Evolutionary conservation across 2,113 vertebrate genomes (phyloP), one percentile per base, ranked within the genome.

Genomic region (Corapipo altera): DNA sequence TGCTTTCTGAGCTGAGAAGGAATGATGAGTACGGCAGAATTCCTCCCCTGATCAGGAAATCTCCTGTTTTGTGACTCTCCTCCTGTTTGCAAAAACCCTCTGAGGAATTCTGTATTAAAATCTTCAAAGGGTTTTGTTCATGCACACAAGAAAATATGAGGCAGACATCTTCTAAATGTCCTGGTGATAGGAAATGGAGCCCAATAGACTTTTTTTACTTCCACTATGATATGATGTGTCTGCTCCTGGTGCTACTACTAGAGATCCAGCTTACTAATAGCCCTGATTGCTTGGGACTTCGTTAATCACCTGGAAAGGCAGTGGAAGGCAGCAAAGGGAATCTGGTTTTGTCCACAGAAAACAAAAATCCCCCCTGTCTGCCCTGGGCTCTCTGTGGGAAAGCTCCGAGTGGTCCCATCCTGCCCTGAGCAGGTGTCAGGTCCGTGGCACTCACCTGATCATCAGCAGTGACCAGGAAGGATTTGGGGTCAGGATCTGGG

Each of bases 151-250:
- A 65, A 83, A 66, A 35, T 1, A 11, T 0, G 26, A 84, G 20
- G 32, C 26, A 74, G 65, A 37, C 54, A 64, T 35, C 24, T 91
- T 85, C 39, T 39, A 39, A 44, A 55, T 20, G 15, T 15, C 57
- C 46, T 18, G 3, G 32, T 43, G 62, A 11, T 5, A 77, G 44
- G 64, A 82, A 92, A 85, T 22, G 57, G 37, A 94, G 20, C 15
- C 43, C 3, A 41, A 28, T 15, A 35, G 23, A 49, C 1, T 52
- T 4, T 11, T 57, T 72, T 39, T 19, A 33, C 27, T 83, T 58
- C 35, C 28, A 12, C 37, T 43, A 28, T 8, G 13, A 15, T 7
- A 37, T 0, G 0, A 44, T 0, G 2, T 35, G 20, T 8, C 75
- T 76, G 21, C 65, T 84, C 9, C 35, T 23, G 57, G 21, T 39